Evolutionary conservation across 53 echinoderm and acorn worm genomes (phyloP), one percentile per base, ranked within the genome.

Genomic region (Apostichopus leukothele): DNA sequence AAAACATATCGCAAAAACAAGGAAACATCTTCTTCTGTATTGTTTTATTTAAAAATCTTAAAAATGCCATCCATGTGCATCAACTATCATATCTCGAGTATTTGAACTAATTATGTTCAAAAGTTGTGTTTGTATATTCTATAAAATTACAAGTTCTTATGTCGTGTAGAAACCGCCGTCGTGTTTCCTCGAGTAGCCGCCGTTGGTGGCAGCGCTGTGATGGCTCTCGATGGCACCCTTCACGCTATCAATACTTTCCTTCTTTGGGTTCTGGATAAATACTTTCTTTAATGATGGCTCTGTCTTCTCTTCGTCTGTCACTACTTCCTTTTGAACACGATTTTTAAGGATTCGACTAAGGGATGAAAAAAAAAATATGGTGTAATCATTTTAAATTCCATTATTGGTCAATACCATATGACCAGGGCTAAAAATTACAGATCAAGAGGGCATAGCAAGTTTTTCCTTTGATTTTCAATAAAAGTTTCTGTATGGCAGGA

Each of bases 81-180:
- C 8, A 57, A 16, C 1, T 18, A 57, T 57, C 1, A 57, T 5
- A 18, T 18, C 18, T 71, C 14, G 7, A 71, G 18, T 1, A 1
- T 71, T 71, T 19, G 18, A 71, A 71, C 13, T 6, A 71, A 19
- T 16, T 19, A 57, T 57, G 71, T 71, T n/a, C 20, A 71, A 71
- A 71, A 71, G 20, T 71, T 71, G 71, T 19, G 10, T 10, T 1
- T 57, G 57, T 74, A 25, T 11, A 11, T 25, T 22, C 20, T 74
- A 19, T 74, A 11, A 74, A 11, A 7, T 74, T 22, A 7, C 7
- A 10, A 0, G 25, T 88, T 18, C 26, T 87, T 92, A 96, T 86
- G 96, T 96, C 81, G 95, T 94, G 91, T 97, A 97, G 90, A 94
- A 97, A 23, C 95, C 95, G 2, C 98, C 98, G 60, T 97, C 98